phyloP scores from a whole-genome alignment of 2,113 vertebrate genomes.

The Echinops telfairi region DNA sequence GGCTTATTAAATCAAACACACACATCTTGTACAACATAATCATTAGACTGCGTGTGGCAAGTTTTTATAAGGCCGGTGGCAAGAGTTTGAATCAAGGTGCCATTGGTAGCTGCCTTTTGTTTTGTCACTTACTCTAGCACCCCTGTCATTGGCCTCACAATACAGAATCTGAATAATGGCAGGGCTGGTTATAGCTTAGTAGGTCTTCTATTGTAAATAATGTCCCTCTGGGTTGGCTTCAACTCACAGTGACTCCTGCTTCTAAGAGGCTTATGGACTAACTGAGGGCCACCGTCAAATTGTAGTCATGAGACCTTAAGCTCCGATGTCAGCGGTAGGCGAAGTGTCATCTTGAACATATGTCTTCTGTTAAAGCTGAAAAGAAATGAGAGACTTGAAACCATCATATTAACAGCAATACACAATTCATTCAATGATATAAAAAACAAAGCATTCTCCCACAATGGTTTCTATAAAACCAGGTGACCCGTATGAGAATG shows the following conservation, averaged over 20 bases:
- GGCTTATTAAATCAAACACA: background rate
- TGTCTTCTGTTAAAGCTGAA: slow-evolving; percentile 1
- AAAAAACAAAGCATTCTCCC: background rate
- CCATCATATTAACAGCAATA: background rate
- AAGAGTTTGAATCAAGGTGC: background rate
- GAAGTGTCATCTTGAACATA: background rate
- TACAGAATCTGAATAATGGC: background rate
- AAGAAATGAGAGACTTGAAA: background rate
- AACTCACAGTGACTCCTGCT: background rate
- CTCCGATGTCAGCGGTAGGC: background rate
- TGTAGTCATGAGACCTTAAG: background rate
- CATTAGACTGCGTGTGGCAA: background rate
- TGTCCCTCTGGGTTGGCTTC: background rate
- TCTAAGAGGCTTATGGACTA: background rate
- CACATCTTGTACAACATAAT: background rate
- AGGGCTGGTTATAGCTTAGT: background rate
- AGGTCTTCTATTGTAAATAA: background rate
- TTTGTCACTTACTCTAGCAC: background rate
- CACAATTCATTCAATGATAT: background rate
- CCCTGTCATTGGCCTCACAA: background rate
- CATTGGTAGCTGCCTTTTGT: background rate
- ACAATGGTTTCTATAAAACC: slow-evolving; percentile 13
- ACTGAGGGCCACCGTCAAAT: rapidly evolving
- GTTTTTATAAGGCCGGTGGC: background rate
- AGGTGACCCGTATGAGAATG: slow-evolving; percentile 55